Base-by-base conservation (phyloP, 2,113 vertebrate species). In the Dunckerocampus dactyliophorus region DNA sequence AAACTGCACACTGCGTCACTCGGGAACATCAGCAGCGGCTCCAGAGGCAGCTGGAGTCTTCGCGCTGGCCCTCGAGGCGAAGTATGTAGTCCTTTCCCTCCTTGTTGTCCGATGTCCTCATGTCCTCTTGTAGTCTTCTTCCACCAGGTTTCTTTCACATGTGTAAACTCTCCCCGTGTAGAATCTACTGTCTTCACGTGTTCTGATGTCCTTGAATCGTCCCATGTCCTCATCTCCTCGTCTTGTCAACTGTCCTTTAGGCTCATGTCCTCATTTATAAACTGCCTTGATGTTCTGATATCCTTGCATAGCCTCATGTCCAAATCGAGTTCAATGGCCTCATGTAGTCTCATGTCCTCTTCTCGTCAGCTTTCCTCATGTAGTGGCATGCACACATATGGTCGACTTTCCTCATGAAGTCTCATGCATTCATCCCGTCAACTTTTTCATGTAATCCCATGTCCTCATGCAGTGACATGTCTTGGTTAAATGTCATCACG, bases 41-140 rank as follows among this genome's bases (percentile, higher is more conserved):
- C 97, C 96, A 0, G 96, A 99, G 79, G 97, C 97, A 43, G 97
- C 97, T 1, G 97, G 96, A 1, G 97, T 99, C 70, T 99, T 99
- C 50, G 96, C 97, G 51, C 82, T 99, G 85, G 94, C 96, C 59
- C 86, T 99, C 71, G 97, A 99, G 84, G 96, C 97, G 71, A 99
- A 99, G 97, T 99, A 95, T 62, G 96, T 92, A 52, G 43, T 43
- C 39, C 39, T 13, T 43, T 39, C 2, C 7, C 3, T 19, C 20
- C 19, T 56, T 1, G 31, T 34, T 5, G 4, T 34, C 31, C 31
- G 7, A 10, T 39, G 17, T 39, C n/a, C 31, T 6, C 17, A 9
- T 13, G 39, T 13, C 13, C 39, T 4, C 6, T 14, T 43, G 39
- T 43, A 11, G 34, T 28, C 24, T 5, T 2, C 24, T 28, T 28